These are phyloP conservation scores for Lutjanus erythropterus DNA, from an alignment of 2,113 vertebrate genomes.

Conservation along the genomic window DNA sequence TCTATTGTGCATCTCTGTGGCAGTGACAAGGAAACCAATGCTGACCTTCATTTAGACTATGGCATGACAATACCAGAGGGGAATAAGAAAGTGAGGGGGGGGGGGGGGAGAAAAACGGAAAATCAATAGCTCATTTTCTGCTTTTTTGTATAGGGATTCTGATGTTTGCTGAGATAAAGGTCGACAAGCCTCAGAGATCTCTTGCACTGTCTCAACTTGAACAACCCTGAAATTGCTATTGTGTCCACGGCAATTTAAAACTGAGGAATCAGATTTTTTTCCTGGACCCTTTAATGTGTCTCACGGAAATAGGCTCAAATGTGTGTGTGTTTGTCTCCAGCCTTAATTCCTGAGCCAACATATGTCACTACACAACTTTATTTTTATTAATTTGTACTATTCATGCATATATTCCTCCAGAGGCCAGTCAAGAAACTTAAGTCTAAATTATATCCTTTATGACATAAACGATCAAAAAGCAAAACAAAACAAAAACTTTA, in stretches of 20 bases:
- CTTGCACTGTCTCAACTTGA: conserved; percentile 78
- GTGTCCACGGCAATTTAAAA: conserved; percentile 72
- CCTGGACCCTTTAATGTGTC: conserved; percentile 39
- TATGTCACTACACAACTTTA: not conserved
- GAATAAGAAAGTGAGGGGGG: conserved; percentile 77
- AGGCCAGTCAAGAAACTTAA: not conserved
- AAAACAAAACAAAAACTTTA: not conserved
- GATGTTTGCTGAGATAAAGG: conserved; percentile 93
- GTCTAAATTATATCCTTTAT: not conserved
- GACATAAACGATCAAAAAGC: not conserved
- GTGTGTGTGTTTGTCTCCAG: conserved; percentile 19
- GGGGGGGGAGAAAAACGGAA: conserved; percentile 77
- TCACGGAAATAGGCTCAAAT: conserved; percentile 40
- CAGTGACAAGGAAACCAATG: conserved; percentile 87
- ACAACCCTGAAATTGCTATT: conserved; percentile 84
- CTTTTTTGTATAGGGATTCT: conserved; percentile 92
- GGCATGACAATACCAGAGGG: conserved; percentile 90
- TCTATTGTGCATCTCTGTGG: conserved; percentile 73
- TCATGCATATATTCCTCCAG: not conserved
- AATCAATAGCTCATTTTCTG: conserved; percentile 97
- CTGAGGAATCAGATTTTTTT: conserved; percentile 56
- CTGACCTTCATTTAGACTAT: conserved; percentile 95
- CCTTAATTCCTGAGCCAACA: conserved; percentile 17
- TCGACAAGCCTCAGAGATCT: conserved; percentile 85
- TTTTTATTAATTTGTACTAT: no score